Base-by-base conservation (phyloP, 2,888 invertebrate genomes). In the Temnothorax rugatulus region DNA sequence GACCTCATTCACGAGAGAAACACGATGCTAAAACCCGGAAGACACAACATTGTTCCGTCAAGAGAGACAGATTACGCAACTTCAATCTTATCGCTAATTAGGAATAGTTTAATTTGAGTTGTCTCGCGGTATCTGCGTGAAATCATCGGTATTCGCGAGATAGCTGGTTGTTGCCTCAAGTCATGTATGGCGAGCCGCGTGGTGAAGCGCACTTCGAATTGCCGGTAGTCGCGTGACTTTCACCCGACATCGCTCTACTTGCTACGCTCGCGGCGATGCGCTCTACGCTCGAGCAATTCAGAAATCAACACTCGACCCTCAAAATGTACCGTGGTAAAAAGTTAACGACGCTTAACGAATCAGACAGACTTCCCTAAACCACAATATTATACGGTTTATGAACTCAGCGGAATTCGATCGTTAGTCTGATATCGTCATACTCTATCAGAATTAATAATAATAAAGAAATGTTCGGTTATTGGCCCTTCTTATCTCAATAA, bases 171-270 rank as follows among this genome's bases (percentile, higher is more conserved):
- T 38, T 75, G 74, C 54, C 44, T 59, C 71, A 59, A 74, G 69
- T 64, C 82, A 77, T 76, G 77, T 84, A 84, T 77, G 73, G 63
- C 86, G 82, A 87, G 83, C 83, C 68, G 34, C 79, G 86, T 87
- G 66, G 66, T 66, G 84, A 82, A 82, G 68, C 38, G 66, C 64
- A 73, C 64, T 57, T 77, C 21, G 54, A 71, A 69, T 25, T 73
- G 63, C 82, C 81, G 74, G 76, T 85, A 74, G 66, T 89, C 79
- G 82, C 83, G 66, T 90, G 79, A 89, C 89, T 89, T 89, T 89
- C 89, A 82, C 89, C 88, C 85, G 50, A 90, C 88, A 88, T 87
- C 92, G 93, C 93, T 93, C 93, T 92, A 94, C 92, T 94, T 94
- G 91, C 86, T 83, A 81, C 85, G 83, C 74, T 86, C 82, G 57